Conservation (phyloP, 1,140 invertebrate species). For the Anastrepha ludens region DNA sequence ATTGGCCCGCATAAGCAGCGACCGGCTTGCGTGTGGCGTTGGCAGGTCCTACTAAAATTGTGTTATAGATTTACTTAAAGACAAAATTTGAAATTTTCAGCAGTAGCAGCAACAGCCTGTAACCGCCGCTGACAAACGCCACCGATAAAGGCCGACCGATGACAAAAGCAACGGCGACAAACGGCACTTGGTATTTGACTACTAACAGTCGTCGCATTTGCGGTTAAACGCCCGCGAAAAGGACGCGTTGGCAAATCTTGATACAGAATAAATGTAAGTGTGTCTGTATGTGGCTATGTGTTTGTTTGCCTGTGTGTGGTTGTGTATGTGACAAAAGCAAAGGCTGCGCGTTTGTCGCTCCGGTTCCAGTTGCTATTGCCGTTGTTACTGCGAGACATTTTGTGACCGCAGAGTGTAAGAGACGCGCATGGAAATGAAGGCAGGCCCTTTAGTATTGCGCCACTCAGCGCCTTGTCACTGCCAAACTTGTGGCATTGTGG, state of each 20-base stretch:
- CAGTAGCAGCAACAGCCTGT: not conserved
- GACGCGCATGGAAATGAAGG: not conserved
- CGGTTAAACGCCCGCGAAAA: constrained; percentile 48
- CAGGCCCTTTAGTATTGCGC: not conserved
- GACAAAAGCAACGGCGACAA: no score
- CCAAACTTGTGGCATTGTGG: not conserved
- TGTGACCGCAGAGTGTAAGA: not conserved
- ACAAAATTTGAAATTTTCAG: constrained; percentile 32
- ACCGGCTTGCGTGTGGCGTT: not conserved
- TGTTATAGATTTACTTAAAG: not conserved
- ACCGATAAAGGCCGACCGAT: no score
- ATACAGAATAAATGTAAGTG: not conserved
- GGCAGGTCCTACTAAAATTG: not conserved
- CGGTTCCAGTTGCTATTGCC: not conserved
- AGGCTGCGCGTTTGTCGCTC: not conserved
- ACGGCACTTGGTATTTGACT: not conserved
- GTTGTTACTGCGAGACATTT: not conserved
- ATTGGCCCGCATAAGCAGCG: not conserved
- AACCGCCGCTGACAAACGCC: not conserved
- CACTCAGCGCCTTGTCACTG: not conserved
- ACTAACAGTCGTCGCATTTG: constrained; percentile 22
- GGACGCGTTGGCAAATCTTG: constrained; percentile 40
- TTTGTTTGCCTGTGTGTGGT: not conserved
- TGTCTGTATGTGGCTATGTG: not conserved
- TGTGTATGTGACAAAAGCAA: not conserved